A percentile compares a stretch with the other conserved stretches of the same genome.
Conservation (phyloP, 2,113 vertebrate species). For the Cathartes aura region DNA sequence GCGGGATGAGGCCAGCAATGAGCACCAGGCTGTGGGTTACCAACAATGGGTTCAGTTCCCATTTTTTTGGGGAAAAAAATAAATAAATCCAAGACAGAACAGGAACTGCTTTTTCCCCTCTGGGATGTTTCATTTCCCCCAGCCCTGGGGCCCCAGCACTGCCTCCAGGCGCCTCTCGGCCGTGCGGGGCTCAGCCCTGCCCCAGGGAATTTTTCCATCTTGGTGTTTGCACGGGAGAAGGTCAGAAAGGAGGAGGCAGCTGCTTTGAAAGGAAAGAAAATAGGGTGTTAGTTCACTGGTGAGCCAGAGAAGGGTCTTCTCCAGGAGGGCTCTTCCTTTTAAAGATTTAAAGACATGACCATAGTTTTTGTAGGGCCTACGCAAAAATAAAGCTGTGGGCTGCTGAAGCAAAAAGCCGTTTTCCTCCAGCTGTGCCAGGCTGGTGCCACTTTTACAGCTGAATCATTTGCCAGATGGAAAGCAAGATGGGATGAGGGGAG, state of each 20-base stretch:
- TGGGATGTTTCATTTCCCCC: not conserved
- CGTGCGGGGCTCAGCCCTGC: not conserved
- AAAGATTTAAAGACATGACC: not conserved
- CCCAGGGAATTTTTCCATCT: not conserved
- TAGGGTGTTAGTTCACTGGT: not conserved
- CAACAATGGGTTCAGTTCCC: not conserved
- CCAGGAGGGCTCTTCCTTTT: not conserved
- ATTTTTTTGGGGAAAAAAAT: not conserved
- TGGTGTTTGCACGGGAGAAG: not conserved
- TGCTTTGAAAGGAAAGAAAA: not conserved
- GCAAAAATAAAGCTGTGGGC: not conserved
- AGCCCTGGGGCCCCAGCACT: not conserved
- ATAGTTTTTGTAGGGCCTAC: not conserved
- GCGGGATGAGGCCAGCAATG: not conserved
- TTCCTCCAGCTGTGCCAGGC: constrained; percentile 37
- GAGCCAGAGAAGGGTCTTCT: not conserved
- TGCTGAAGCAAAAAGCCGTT: not conserved
- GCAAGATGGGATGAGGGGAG: not conserved
- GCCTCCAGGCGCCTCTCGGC: not conserved
- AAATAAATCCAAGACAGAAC: not conserved
- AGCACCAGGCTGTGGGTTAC: not conserved
- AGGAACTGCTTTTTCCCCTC: not conserved
- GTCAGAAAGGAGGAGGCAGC: not conserved
- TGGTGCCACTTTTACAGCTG: constrained; percentile 8
- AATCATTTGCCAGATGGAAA: constrained; percentile 27